Evolutionary conservation across 2,113 vertebrate genomes (phyloP).

Genomic region (Xenopus borealis): DNA sequence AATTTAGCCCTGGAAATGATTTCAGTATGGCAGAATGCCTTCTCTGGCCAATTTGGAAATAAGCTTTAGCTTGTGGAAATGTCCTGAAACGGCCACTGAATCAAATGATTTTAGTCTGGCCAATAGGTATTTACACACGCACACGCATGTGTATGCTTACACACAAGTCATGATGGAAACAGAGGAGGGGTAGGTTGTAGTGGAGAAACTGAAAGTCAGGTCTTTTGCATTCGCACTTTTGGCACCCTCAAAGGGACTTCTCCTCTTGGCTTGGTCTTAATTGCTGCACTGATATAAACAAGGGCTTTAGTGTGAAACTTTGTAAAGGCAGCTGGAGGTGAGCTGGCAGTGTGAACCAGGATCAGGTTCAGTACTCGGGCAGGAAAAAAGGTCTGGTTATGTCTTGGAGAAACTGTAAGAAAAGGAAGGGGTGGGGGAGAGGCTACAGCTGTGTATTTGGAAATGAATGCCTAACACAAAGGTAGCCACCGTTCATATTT

Average conservation of each 20-base stretch:
- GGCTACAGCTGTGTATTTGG: conserved; percentile 56
- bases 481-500: conserved; percentile 50
- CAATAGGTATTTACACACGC: background rate
- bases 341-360: conserved; percentile 71
- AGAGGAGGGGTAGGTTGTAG: conserved; percentile 35
- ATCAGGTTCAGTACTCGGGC: conserved; percentile 70
- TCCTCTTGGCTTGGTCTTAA: conserved; percentile 80
- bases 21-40: conserved; percentile 71
- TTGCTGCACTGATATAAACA: conserved; percentile 85
- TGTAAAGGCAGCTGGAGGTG: conserved; percentile 79
- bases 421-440: conserved; percentile 47
- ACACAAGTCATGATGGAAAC: conserved; percentile 19
- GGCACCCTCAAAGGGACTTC: conserved; percentile 83
- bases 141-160: conserved; percentile 10
- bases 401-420: conserved; percentile 67
- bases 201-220: conserved; percentile 68
- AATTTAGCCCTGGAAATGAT: conserved; percentile 74
- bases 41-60: conserved; percentile 65
- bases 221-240: conserved; percentile 80
- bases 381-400: conserved; percentile 59
- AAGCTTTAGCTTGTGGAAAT: conserved; percentile 63
- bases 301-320: conserved; percentile 85
- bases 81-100: conserved; percentile 62
- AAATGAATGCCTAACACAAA: conserved; percentile 60
- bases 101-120: conserved; percentile 7